Evolutionary conservation across 2,797 vertebrate species (phyloP), one percentile per base, ranked within the genome.

Genomic region (Pagetopsis macropterus): DNA sequence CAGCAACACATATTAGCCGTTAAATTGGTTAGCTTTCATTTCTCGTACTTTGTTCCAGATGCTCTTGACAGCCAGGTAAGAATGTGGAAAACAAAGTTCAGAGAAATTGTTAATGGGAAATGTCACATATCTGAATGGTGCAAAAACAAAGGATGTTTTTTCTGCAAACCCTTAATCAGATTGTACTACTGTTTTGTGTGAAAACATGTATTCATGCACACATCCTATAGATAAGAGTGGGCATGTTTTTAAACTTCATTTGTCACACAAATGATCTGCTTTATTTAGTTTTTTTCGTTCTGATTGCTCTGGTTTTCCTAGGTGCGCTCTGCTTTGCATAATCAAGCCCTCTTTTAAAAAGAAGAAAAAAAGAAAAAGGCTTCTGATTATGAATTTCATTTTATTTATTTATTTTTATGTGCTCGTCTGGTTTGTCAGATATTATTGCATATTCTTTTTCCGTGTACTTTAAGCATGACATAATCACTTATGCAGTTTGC

Each of bases 401-500:
- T 5, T 5, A 5, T 3, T 3, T 54, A 56, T 19, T 2, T 52
- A 27, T 54, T 27, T 52, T 23, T n/a, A 45, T 23, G 31, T 57
- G 33, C 14, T 56, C 13, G 65, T 58, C 71, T 52, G 23, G 46
- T 56, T 65, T 54, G 40, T 77, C 19, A 17, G 21, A 58, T 37
- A 14, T 37, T 48, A 48, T 52, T 70, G 19, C 44, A 72, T 49
- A 45, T 65, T 73, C 76, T 4, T 58, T 67, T 3, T 70, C 3
- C 1, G 27, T 13, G 1, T 68, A 52, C 11, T 5, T 49, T 67
- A 40, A 44, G 48, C 37, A 43, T 58, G 59, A 49, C 17, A 50
- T 82, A 61, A 82, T 74, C 62, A 9, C 14, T 59, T 1, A 27
- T 27, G 3, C 21, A 12, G 51, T 84, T 79, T 81, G 40, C 43